Evolutionary conservation across 2,113 vertebrate genomes (phyloP).

Genomic region (Thunnus thynnus): DNA sequence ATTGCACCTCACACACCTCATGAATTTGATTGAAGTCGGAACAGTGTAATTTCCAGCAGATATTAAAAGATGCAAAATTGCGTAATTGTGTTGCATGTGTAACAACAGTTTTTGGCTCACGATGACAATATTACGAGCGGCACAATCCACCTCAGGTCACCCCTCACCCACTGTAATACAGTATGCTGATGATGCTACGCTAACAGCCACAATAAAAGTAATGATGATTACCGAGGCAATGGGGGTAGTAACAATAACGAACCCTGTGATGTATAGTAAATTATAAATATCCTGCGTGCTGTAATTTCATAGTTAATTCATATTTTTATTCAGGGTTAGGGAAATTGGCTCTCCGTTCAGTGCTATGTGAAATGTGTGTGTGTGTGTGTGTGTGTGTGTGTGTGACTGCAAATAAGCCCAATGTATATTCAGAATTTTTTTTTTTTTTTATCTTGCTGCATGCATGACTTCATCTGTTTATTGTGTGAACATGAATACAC

Average conservation of each 20-base stretch:
- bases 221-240: constrained; percentile 63
- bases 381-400: constrained; percentile 6
- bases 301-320: constrained; percentile 56
- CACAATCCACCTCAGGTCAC: constrained; percentile 52
- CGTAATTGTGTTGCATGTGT: constrained; percentile 47
- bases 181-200: constrained; percentile 70
- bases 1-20: constrained; percentile 50
- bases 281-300: constrained; percentile 51
- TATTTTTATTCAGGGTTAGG: constrained; percentile 27
- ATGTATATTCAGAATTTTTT: constrained; percentile 4
- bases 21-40: constrained; percentile 56
- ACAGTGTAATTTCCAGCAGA: constrained; percentile 54
- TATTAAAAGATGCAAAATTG: constrained; percentile 70
- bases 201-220: constrained; percentile 69
- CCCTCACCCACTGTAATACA: constrained; percentile 47
- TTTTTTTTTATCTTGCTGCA: constrained; percentile 20
- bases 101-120: constrained; percentile 44
- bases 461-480: constrained; percentile 35
- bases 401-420: constrained; percentile 12
- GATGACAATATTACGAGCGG: constrained; percentile 44
- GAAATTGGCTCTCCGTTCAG: constrained; percentile 24
- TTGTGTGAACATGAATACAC: background rate
- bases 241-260: constrained; percentile 61
- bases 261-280: constrained; percentile 52
- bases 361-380: background rate